A percentile compares a stretch with the other conserved stretches of the same genome.
Conservation (phyloP, 2,888 invertebrate genomes). For the Theodoxus fluviatilis region DNA sequence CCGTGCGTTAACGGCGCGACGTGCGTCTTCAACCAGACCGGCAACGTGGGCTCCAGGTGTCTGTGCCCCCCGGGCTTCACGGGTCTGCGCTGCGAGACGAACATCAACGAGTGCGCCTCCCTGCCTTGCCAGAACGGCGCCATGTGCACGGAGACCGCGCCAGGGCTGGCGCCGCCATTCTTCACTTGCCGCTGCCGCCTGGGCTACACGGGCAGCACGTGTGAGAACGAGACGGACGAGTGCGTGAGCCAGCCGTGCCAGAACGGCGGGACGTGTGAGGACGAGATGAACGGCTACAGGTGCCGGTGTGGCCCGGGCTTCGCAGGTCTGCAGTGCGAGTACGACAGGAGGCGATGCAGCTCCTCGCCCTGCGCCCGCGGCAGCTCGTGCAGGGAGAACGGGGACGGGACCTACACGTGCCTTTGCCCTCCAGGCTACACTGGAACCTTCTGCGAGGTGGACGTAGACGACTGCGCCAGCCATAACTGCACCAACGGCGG, state of each 20-base stretch:
- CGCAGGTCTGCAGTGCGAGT: constrained; percentile 73
- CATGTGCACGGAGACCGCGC: constrained; percentile 71
- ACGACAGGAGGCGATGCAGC: constrained; percentile 88
- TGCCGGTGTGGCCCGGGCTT: constrained; percentile 50
- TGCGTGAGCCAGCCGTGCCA: constrained; percentile 46
- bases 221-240: constrained; percentile 47
- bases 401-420: constrained; percentile 31
- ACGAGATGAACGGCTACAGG: constrained; percentile 36
- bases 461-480: constrained; percentile 47
- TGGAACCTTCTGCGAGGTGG: constrained; percentile 28
- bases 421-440: constrained; percentile 26
- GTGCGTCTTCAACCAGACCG: constrained; percentile 42
- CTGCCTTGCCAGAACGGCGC: constrained; percentile 87
- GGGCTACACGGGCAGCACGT: constrained; percentile 51
- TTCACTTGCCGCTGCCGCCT: constrained; percentile 47
- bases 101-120: constrained; percentile 77
- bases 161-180: no score
- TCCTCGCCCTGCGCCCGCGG: constrained; percentile 92
- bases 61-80: constrained; percentile 64
- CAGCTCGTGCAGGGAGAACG: constrained; percentile 77
- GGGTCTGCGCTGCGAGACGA: constrained; percentile 81
- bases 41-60: no score
- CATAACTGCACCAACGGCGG: constrained; percentile 42
- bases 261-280: constrained; percentile 44
- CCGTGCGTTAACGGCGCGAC: constrained; percentile 53